Base-by-base conservation (phyloP, 2,888 invertebrate species). In the Dascillus cervinus region DNA sequence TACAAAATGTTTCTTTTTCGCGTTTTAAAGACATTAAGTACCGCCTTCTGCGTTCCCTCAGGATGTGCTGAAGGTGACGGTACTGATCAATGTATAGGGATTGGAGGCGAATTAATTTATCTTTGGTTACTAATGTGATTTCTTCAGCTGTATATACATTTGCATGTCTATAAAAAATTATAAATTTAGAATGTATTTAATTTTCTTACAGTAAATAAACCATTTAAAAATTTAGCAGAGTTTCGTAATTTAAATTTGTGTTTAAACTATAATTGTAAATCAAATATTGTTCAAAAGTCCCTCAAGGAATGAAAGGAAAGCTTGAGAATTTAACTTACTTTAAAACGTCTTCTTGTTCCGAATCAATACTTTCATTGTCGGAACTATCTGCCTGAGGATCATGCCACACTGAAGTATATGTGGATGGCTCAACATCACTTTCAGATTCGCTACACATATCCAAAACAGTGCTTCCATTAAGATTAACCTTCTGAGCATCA, bases 91-190 rank as follows among this genome's bases (percentile, higher is more conserved):
- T 73, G 56, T 94, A 95, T 1, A 90, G 70, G 0, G 78, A 73
- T 57, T 91, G 90, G 1, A 94, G 66, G 23, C 80, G 71, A 8
- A 79, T 73, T 23, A 92, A 65, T 45, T 85, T 83, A 31, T 79
- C 78, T 47, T 82, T 73, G 0, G 88, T 78, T 15, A 87, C 78
- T 13, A 75, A 70, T 3, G 86, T 79, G 0, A 87, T 85, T 61
- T 94, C 92, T 53, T 94, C 89, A 0, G 85, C 83, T 0, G 92
- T 90, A 59, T 79, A 92, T 0, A 90, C 81, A 6, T 88, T 88
- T 1, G 91, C 89, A 58, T 85, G 83, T 65, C 90, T 91, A 64
- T 26, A 65, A 64, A 56, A 51, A n/a, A n/a, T n/a, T n/a, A n/a
- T n/a, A n/a, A n/a, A n/a, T n/a, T n/a, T n/a, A n/a, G n/a, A n/a